Conservation (phyloP, 2,888 invertebrate species). For the Lycocerus yunnanus region DNA sequence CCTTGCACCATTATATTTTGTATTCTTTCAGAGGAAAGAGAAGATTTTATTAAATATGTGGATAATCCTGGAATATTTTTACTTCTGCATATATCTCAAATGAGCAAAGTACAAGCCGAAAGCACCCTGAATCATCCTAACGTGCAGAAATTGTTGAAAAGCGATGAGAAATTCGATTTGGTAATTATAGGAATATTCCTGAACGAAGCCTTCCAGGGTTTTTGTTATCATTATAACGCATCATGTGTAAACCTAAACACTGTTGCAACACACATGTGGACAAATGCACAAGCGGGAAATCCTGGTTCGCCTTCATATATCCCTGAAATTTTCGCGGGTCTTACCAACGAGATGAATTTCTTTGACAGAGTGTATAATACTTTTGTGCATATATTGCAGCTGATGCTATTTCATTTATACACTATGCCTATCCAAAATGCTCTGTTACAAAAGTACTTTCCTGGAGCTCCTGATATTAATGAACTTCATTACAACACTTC, state of each 20-base stretch:
- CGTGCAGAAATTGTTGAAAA: constrained; percentile 44
- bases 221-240: constrained; percentile 50
- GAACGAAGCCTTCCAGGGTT: constrained; percentile 56
- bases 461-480: constrained; percentile 39
- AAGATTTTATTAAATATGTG: too few relatives aligned
- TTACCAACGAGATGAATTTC: constrained; percentile 58
- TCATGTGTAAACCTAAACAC: constrained; percentile 54
- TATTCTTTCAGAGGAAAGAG: too few relatives aligned
- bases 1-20: too few relatives aligned
- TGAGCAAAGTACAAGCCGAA: constrained; percentile 18
- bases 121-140: constrained; percentile 38
- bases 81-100: not conserved
- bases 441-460: constrained; percentile 42
- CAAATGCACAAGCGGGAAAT: constrained; percentile 57
- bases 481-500: constrained; percentile 40
- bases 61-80: not conserved
- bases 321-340: constrained; percentile 55
- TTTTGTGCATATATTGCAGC: constrained; percentile 40
- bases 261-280: constrained; percentile 54
- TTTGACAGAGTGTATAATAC: constrained; percentile 59
- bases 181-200: constrained; percentile 57
- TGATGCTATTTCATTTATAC: constrained; percentile 38
- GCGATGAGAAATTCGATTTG: constrained; percentile 51
- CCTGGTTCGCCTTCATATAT: constrained; percentile 58
- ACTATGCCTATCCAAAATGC: constrained; percentile 36